phyloP scores from a whole-genome alignment of 2,797 vertebrate species.

The Ctenochaetus hawaiiensis region DNA sequence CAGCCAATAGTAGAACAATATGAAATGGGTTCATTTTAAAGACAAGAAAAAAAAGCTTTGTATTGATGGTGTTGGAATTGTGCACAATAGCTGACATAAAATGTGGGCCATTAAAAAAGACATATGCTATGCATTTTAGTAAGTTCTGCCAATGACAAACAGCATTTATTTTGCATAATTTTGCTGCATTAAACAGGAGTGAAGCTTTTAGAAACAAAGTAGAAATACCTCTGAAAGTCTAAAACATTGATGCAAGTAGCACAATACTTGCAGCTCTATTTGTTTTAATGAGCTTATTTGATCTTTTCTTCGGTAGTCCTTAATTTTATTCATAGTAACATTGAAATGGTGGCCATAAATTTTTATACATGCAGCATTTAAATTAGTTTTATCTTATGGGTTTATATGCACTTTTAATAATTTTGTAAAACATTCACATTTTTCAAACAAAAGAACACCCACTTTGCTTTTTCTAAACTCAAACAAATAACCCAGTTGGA shows the following conservation, averaged over 20 bases:
- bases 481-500: slow-evolving; percentile 17
- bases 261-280: neutral
- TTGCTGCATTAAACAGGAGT: neutral
- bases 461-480: neutral
- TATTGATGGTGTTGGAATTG: neutral
- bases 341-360: neutral
- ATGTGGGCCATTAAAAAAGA: neutral
- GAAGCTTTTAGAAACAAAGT: neutral
- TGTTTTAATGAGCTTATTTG: too few species aligned
- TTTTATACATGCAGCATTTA: neutral
- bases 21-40: neutral
- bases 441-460: too few species aligned
- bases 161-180: neutral
- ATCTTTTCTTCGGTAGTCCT: neutral
- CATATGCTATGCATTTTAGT: neutral
- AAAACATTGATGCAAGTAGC: neutral
- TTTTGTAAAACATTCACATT: neutral
- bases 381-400: neutral
- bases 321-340: neutral
- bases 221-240: neutral
- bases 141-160: neutral
- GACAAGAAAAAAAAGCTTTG: neutral
- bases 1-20: neutral
- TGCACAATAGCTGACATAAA: too few species aligned
- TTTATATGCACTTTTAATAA: neutral